Percentiles rank a stretch among this genome's conserved stretches.
Conservation (phyloP, 2,888 invertebrate species). For the Spialia ferax region DNA sequence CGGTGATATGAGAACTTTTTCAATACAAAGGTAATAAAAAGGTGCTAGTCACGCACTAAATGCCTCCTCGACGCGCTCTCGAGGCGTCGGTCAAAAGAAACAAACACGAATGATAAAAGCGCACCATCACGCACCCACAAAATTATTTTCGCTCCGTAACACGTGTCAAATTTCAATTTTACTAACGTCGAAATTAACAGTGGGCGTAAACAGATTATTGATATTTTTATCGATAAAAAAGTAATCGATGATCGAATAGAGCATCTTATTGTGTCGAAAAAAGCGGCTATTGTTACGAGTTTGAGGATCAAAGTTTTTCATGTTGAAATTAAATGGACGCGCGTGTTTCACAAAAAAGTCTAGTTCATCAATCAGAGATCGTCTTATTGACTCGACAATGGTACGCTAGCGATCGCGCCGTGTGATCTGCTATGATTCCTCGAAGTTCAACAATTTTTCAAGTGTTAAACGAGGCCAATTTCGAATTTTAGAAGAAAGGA, state of each 20-base stretch:
- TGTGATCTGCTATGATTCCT: constrained; percentile 72
- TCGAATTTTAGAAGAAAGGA: constrained; percentile 43
- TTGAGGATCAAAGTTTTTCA: constrained; percentile 66
- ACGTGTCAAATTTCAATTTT: constrained; percentile 86
- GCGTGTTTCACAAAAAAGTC: constrained; percentile 74
- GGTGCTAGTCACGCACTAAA: constrained; percentile 82
- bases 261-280: constrained; percentile 71
- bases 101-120: constrained; percentile 79
- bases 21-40: constrained; percentile 83
- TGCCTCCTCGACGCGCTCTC: constrained; percentile 65
- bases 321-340: constrained; percentile 70
- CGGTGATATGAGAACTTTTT: constrained; percentile 71
- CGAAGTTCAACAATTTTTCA: constrained; percentile 74
- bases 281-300: constrained; percentile 78
- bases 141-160: constrained; percentile 84
- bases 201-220: constrained; percentile 86
- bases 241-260: constrained; percentile 84
- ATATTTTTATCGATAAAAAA: constrained; percentile 84
- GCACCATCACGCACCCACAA: constrained; percentile 82
- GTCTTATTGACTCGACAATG: constrained; percentile 80
- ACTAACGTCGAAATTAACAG: constrained; percentile 84
- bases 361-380: constrained; percentile 83
- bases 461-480: constrained; percentile 72
- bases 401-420: constrained; percentile 68
- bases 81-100: constrained; percentile 78